A percentile compares a stretch with the other conserved stretches of the same genome.
Conservation (phyloP, 2,797 vertebrate species). For the Gallinago nigripennis region DNA sequence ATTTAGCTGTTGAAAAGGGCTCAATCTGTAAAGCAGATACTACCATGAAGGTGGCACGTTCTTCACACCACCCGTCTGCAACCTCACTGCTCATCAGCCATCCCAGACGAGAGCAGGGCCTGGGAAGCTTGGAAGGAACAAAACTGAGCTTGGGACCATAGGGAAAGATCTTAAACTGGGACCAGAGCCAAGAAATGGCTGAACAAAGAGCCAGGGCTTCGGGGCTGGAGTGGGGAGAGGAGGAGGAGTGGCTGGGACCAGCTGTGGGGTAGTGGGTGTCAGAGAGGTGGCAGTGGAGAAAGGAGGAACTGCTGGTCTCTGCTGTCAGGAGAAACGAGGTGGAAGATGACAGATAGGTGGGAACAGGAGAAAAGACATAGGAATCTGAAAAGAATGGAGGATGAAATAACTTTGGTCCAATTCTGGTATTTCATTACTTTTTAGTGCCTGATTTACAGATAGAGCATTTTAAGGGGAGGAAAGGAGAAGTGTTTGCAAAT, state of each 20-base stretch:
- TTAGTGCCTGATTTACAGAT: not conserved
- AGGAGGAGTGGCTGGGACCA: not conserved
- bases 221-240: not conserved
- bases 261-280: not conserved
- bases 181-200: not conserved
- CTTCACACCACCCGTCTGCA: accelerated
- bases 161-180: not conserved
- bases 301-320: not conserved
- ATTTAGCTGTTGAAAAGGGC: not conserved
- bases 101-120: not conserved
- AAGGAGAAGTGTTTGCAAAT: not conserved
- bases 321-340: not conserved
- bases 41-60: not conserved
- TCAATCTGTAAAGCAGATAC: not conserved
- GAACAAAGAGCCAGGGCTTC: not conserved
- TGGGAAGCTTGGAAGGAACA: too few relatives aligned
- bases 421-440: not conserved
- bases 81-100: not conserved
- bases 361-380: not conserved
- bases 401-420: not conserved
- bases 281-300: not conserved
- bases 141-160: not conserved
- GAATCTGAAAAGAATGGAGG: not conserved
- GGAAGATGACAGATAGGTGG: not conserved
- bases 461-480: not conserved